Conservation (phyloP, 2,797 vertebrate species). For the Erethizon dorsatum region DNA sequence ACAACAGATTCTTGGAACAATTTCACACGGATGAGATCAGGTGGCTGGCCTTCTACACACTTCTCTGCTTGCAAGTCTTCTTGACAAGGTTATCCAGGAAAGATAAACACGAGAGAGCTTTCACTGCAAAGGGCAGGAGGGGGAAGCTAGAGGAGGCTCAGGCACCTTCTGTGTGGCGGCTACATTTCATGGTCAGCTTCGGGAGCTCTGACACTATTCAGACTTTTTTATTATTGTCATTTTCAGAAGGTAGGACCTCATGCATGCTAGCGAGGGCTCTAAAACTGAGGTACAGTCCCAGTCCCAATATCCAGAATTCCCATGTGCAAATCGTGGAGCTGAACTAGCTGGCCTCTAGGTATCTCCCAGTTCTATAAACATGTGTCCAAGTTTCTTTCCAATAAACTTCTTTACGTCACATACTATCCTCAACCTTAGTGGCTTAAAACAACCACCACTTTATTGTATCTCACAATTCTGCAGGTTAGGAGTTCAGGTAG, state of each 20-base stretch:
- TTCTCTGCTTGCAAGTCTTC: neutral
- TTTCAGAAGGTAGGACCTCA: neutral
- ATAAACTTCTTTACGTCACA: neutral
- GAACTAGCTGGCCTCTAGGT: neutral
- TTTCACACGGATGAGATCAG: rapidly evolving
- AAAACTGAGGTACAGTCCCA: neutral
- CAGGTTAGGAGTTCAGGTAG: neutral
- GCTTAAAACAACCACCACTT: neutral
- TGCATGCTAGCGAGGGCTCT: neutral
- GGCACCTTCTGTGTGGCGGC: neutral
- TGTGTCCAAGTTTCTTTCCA: neutral
- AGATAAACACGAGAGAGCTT: neutral
- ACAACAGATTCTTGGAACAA: neutral
- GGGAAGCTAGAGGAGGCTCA: neutral
- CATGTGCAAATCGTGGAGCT: neutral
- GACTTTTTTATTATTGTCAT: neutral
- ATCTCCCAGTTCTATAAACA: neutral
- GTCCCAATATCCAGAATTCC: neutral
- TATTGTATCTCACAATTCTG: neutral
- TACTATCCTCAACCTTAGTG: neutral
- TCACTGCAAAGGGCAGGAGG: neutral
- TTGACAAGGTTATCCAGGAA: neutral
- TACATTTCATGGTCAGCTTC: neutral
- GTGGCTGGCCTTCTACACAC: rapidly evolving
- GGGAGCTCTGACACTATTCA: neutral